Evolutionary conservation across 2,797 vertebrate genomes (phyloP).

Genomic region (Sardinella longiceps): DNA sequence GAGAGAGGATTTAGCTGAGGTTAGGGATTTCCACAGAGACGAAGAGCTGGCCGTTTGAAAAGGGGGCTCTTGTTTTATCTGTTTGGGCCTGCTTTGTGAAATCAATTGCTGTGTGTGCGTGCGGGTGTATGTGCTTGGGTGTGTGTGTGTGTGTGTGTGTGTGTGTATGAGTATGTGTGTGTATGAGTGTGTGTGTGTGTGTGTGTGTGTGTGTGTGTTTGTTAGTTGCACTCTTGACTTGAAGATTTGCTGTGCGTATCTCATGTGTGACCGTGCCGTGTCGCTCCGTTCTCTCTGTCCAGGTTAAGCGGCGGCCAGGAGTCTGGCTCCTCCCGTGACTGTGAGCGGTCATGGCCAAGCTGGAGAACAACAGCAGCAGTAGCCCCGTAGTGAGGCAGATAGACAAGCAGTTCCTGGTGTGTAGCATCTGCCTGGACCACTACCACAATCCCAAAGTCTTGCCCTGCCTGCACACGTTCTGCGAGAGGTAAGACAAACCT

Average conservation of each 20-base stretch:
- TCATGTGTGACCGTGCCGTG: not conserved
- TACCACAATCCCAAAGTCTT: conserved; percentile 92
- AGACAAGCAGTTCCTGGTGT: conserved; percentile 94
- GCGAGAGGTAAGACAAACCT: conserved; percentile 84
- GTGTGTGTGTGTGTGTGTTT: not conserved
- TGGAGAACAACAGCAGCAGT: conserved; percentile 81
- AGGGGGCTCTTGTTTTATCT: conserved; percentile 9
- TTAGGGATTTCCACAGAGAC: not conserved
- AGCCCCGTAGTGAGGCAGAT: conserved; percentile 92
- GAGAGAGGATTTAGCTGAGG: not conserved
- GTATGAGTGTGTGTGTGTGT: not conserved
- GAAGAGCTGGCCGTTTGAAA: not conserved
- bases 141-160: not conserved
- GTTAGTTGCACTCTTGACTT: not conserved
- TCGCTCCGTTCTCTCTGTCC: conserved; percentile 41
- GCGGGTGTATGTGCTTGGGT: too few relatives aligned
- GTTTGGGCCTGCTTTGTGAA: not conserved
- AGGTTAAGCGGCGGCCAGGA: conserved; percentile 60
- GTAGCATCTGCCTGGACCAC: conserved; percentile 92
- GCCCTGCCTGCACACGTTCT: conserved; percentile 93
- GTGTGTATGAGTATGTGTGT: not conserved
- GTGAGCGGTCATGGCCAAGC: conserved; percentile 83
- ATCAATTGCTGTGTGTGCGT: not conserved
- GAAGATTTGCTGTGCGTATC: not conserved
- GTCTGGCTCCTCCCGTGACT: conserved; percentile 62